Conservation (phyloP, 2,888 invertebrate genomes). For the Dermolepida albohirtum region DNA sequence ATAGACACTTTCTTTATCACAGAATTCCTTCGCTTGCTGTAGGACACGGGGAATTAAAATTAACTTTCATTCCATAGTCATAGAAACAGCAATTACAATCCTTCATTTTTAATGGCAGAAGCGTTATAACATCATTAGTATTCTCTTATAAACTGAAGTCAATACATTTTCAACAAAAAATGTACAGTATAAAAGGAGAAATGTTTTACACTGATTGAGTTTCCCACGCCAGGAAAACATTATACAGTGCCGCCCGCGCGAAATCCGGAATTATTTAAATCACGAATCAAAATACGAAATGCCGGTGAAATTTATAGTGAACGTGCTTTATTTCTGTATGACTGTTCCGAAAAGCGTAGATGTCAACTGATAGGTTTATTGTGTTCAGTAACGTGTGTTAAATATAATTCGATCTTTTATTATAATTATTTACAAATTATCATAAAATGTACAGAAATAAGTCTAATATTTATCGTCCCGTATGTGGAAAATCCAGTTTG, state of each 20-base stretch:
- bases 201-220: constrained; percentile 28
- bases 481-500: no score
- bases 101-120: background rate
- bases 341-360: constrained; percentile 21
- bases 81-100: no score
- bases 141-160: constrained; percentile 1
- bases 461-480: no score
- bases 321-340: constrained; percentile 30
- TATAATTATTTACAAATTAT: no score
- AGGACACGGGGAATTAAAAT: no score
- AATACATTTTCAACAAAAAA: constrained; percentile 20
- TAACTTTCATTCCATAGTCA: no score
- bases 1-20: no score
- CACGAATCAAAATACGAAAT: constrained; percentile 31
- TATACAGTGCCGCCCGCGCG: constrained; percentile 18
- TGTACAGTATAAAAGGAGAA: constrained; percentile 24
- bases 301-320: constrained; percentile 30
- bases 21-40: no score
- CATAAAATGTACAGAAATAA: no score
- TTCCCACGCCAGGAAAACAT: constrained; percentile 21
- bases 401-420: no score
- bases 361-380: background rate
- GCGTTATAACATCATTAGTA: constrained; percentile 1
- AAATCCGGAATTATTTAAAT: constrained; percentile 31
- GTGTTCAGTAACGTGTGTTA: no score